Conservation (phyloP, 2,797 vertebrate species). For the Acanthopagrus latus region DNA sequence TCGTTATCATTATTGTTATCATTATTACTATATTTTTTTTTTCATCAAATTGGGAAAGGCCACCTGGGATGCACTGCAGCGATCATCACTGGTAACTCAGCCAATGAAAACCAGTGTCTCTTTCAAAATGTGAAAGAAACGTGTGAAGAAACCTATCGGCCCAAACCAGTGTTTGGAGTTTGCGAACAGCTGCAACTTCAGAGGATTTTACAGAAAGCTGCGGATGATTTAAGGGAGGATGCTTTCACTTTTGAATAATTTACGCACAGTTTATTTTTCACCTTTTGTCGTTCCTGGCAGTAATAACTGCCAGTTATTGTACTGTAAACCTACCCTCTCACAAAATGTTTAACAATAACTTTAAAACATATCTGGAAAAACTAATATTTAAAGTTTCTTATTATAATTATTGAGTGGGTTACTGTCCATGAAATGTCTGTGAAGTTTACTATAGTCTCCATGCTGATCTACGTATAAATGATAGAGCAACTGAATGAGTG, state of each 20-base stretch:
- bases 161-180: conserved; percentile 50
- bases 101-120: conserved; percentile 38
- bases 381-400: too few species aligned
- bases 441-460: background rate
- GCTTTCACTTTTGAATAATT: conserved; percentile 51
- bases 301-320: background rate
- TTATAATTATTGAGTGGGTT: background rate
- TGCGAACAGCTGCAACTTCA: conserved; percentile 69
- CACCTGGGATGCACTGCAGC: background rate
- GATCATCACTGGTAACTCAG: background rate
- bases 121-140: conserved; percentile 48
- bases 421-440: background rate
- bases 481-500: background rate
- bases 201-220: conserved; percentile 21
- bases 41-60: background rate
- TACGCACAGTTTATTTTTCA: conserved; percentile 26
- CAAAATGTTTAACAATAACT: background rate
- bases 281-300: background rate
- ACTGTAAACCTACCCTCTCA: background rate
- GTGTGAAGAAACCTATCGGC: conserved; percentile 57
- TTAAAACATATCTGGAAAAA: too few species aligned
- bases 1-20: too few species aligned
- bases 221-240: conserved; percentile 58
- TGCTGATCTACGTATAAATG: background rate
- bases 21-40: too few species aligned